Evolutionary conservation across 92 coral and sea anemone genomes (phyloP), one percentile per base, ranked within the genome.

Genomic region (Micromussa lordhowensis): DNA sequence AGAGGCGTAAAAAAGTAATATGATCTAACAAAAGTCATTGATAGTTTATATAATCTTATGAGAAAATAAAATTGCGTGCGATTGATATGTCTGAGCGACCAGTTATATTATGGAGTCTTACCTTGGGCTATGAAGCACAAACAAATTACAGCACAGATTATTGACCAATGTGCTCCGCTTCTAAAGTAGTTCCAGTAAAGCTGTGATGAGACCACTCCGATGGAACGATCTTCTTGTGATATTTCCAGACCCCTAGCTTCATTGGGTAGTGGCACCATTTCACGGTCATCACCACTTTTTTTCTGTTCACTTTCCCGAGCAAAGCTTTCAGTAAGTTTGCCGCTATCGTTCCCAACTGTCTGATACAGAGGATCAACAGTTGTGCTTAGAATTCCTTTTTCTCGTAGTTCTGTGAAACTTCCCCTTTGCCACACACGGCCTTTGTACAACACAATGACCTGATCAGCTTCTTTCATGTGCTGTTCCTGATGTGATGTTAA

Each of bases 391-490:
- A 51, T 16, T 0, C 81, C 61, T 44, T 77, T 77, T 16, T 24
- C 81, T 77, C 48, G 55, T 26, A 77, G 58, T 59, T 40, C 61
- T 26, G 32, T 30, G 35, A 77, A 77, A 49, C 66, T 26, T 48
- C 81, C 81, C 40, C 26, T 54, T 48, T 17, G 26, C 64, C 26
- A 35, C 24, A 77, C 59, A 26, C 81, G 64, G 7, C 81, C 81
- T 35, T 77, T 77, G 61, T 53, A 48, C 64, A 77, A 18, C 63
- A 73, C 78, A 34, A 73, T 73, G 16, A 73, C 78, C 18, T 73
- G 13, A 36, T 73, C 78, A 73, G 78, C 81, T 48, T 54, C 64
- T n/a, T 30, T 49, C 81, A 77, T 77, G 64, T 77, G 81, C n/a
- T 77, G 32, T 51, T 77, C 81, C 2, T 49, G 63, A 30, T 77